Evolutionary conservation across 2,888 invertebrate genomes (phyloP).

Genomic region (Drosophila niveifrons): DNA sequence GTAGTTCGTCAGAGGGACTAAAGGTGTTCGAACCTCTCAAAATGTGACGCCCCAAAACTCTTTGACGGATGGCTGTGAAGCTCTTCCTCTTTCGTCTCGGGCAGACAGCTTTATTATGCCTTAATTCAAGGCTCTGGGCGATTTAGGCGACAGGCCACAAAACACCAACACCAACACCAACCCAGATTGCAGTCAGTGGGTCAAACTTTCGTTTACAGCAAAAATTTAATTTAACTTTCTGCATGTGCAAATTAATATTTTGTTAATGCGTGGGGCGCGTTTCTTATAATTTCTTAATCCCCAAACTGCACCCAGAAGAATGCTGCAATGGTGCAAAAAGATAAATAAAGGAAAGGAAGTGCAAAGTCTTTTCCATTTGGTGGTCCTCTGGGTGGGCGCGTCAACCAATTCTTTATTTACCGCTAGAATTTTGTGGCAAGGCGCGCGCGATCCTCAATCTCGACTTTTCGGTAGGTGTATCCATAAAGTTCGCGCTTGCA

Average conservation of each 20-base stretch:
- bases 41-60: slow-evolving; percentile 44
- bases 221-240: slow-evolving; percentile 77
- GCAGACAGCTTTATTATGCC: slow-evolving; percentile 81
- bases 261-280: slow-evolving; percentile 77
- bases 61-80: slow-evolving; percentile 70
- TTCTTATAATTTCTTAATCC: slow-evolving; percentile 73
- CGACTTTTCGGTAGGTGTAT: slow-evolving; percentile 73
- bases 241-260: slow-evolving; percentile 73
- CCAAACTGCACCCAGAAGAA: slow-evolving; percentile 51
- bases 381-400: slow-evolving; percentile 75
- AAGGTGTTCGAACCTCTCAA: slow-evolving; percentile 55
- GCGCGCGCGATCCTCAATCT: slow-evolving; percentile 65
- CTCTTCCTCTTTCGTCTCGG: slow-evolving; percentile 18
- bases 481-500: slow-evolving; percentile 82
- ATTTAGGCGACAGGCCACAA: slow-evolving; percentile 62
- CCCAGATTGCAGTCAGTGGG: slow-evolving; percentile 58
- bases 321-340: neutral
- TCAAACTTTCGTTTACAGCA: slow-evolving; percentile 69
- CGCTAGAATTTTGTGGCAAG: slow-evolving; percentile 64
- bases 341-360: slow-evolving; percentile 16
- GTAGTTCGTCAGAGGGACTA: slow-evolving; percentile 46
- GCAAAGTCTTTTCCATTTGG: slow-evolving; percentile 66
- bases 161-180: slow-evolving; percentile 6
- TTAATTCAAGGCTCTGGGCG: slow-evolving; percentile 75
- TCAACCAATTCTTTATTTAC: slow-evolving; percentile 73